Evolutionary conservation across 2,113 vertebrate genomes (phyloP).

Genomic region (Crotophaga sulcirostris): DNA sequence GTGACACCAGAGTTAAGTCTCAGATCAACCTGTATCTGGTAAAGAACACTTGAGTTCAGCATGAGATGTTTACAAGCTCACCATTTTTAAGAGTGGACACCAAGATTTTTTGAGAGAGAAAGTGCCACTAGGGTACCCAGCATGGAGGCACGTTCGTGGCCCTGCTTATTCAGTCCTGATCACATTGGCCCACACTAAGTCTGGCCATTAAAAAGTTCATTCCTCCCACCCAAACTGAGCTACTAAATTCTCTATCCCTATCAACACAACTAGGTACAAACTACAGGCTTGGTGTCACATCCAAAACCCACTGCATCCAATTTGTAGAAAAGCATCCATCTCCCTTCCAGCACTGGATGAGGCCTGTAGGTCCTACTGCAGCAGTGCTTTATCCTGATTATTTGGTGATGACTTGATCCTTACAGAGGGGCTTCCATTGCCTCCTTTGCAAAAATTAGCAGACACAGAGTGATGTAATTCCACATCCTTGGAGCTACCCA

Average conservation of each 20-base stretch:
- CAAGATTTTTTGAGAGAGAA: neutral
- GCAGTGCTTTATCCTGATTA: neutral
- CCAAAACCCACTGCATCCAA: neutral
- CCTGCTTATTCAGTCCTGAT: neutral
- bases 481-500: neutral
- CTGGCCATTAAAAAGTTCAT: neutral
- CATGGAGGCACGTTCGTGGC: neutral
- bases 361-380: neutral
- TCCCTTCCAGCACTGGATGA: neutral
- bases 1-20: neutral
- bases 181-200: neutral
- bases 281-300: neutral
- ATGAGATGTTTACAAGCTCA: neutral
- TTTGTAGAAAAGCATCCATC: neutral
- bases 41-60: neutral
- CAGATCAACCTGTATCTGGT: neutral
- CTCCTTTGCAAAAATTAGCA: neutral
- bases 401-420: neutral
- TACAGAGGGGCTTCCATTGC: neutral
- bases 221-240: neutral
- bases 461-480: neutral
- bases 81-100: neutral
- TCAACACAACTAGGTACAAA: neutral
- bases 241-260: neutral
- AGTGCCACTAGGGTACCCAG: neutral